These are phyloP conservation scores for Onychorhynchus coronatus DNA, from an alignment of 2,113 vertebrate genomes.

Conservation along the genomic window DNA sequence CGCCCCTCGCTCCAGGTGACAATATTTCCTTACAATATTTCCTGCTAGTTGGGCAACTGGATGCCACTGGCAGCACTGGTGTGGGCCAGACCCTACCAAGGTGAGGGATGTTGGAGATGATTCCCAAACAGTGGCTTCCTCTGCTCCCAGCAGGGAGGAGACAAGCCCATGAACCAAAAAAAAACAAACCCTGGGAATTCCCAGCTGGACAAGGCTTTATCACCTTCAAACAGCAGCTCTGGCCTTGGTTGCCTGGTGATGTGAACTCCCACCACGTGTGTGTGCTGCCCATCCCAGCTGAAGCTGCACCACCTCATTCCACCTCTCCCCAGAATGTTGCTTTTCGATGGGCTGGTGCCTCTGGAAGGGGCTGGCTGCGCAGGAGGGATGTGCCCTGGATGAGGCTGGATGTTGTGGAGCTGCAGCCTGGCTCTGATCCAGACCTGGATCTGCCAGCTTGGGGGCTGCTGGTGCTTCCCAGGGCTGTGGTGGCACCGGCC, in stretches of 20 bases:
- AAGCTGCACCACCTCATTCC: neutral
- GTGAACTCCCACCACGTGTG: neutral
- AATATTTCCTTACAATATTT: neutral
- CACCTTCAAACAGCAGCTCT: neutral
- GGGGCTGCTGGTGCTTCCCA: neutral
- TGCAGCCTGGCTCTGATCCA: neutral
- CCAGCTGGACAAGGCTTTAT: neutral
- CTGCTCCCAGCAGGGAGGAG: neutral
- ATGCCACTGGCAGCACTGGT: neutral
- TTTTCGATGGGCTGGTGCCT: neutral
- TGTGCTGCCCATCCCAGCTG: neutral
- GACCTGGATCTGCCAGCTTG: neutral
- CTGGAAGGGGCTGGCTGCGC: neutral
- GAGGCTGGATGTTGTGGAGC: neutral
- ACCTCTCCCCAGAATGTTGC: neutral
- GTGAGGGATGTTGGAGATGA: neutral
- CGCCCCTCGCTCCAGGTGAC: neutral
- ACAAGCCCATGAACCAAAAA: neutral
- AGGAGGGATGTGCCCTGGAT: neutral
- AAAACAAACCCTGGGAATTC: neutral
- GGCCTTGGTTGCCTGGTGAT: accelerated
- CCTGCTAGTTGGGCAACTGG: neutral
- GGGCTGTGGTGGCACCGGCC: neutral
- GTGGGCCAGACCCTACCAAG: neutral
- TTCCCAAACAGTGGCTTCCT: neutral